Conservation (phyloP, 2,888 invertebrate genomes). For the Microchrysa polita region DNA sequence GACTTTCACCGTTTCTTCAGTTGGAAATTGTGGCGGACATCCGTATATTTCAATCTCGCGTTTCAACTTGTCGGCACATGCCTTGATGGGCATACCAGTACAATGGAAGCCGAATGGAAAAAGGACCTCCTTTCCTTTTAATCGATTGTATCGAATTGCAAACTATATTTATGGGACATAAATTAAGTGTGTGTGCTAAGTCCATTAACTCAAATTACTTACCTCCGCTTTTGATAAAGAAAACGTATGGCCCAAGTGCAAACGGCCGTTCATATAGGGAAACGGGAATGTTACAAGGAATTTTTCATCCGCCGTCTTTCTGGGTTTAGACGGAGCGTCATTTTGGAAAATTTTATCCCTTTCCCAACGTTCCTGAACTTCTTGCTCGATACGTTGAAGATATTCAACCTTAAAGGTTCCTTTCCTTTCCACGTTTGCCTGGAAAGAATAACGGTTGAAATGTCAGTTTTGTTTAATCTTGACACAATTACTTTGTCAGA, state of each 20-base stretch:
- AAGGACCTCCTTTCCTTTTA: constrained; percentile 88
- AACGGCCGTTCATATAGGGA: constrained; percentile 99
- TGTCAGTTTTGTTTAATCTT: too few species aligned
- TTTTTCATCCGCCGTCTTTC: constrained; percentile 75
- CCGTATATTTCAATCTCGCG: constrained; percentile 93
- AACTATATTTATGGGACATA: constrained; percentile 69
- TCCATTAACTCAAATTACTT: constrained; percentile 54
- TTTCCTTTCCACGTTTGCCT: constrained; percentile 72
- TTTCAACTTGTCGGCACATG: constrained; percentile 96
- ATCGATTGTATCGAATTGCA: constrained; percentile 88
- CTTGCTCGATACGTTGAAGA: constrained; percentile 86
- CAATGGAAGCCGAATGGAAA: constrained; percentile 99
- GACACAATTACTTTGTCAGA: too few species aligned
- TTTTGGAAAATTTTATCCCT: constrained; percentile 80
- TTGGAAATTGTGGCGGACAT: constrained; percentile 90
- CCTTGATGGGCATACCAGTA: constrained; percentile 99
- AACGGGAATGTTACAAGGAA: constrained; percentile 96
- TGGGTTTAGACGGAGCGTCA: constrained; percentile 76
- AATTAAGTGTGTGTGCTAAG: not conserved
- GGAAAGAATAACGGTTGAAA: too few species aligned
- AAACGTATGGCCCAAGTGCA: constrained; percentile 98
- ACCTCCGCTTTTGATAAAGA: constrained; percentile 97
- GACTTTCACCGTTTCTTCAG: constrained; percentile 66
- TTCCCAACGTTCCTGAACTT: constrained; percentile 89
- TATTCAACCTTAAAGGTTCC: constrained; percentile 97